Evolutionary conservation across 2,888 invertebrate genomes (phyloP), one percentile per base, ranked within the genome.

Genomic region (Dilophus febrilis): DNA sequence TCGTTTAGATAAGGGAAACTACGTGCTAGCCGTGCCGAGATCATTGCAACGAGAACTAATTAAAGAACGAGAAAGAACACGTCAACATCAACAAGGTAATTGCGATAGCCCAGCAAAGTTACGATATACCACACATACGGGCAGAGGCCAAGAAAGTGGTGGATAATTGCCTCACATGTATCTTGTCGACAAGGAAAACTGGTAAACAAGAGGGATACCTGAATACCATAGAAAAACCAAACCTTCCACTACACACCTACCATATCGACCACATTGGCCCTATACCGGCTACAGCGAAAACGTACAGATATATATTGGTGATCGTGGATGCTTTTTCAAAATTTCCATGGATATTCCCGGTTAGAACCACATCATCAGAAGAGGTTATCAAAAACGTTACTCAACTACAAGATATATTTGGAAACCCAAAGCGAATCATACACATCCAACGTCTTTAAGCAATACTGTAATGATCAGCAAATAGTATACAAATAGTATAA

Each of bases 251-350:
- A 4, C 37, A 50, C 19, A 55, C 53, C 0, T 51, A 47, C 11
- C 55, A 57, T 35, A 35, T 52, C 6, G 57, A 57, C 35, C 58
- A 59, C 34, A n/a, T 58, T 4, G 55, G 56, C 4, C 56, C 55
- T 2, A 22, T 54, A 30, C 41, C 46, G 0, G 46, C 46, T 10
- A 56, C 53, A 0, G 45, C 43, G 1, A 55, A 54, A 35, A 42
- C 43, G 13, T 55, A 55, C 31, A 54, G 54, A 33, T 47, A 57
- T 37, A 48, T 58, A 1, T 47, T 58, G 0, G 52, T 53, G 1
- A 41, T 54, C 1, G 40, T 54, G 0, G 57, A 58, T 47, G 53
- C 44, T 1, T 58, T 54, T 37, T 53, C 53, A 0, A 59, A 57
- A 37, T 56, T 56, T 45, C 45, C 45, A 0, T 58, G 58, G 55